Evolutionary conservation across 2,888 invertebrate genomes (phyloP), one percentile per base, ranked within the genome.

Genomic region (Osmoderma eremita): DNA sequence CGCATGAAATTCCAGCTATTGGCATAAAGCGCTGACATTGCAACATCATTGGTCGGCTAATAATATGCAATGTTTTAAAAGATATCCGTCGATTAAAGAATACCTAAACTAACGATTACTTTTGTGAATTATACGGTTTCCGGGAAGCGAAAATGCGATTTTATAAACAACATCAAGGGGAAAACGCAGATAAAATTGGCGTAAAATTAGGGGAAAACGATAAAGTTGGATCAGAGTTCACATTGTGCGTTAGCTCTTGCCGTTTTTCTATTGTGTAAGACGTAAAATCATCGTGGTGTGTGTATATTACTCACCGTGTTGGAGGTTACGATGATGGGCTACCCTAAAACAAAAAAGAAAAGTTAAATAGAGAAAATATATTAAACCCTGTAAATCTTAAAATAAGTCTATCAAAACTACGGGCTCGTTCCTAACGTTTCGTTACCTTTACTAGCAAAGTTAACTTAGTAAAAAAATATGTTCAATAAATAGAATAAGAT

Each of bases 1-100:
- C 30, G 30, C 30, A 45, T 45, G 17, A 20, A 58, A 61, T 61
- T 61, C 58, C 42, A 30, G 58, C 45, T 45, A 61, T 61, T 61
- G 58, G 30, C 58, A 61, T 61, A 36, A 61, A 61, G 30, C 10
- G 45, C 58, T 61, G 15, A 24, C 24, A 61, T 61, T 45, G 58
- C 58, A 45, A 45, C 30, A 61, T 30, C 30, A 30, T 61, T 30
- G 58, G 30, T 4, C 58, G 45, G 45, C 45, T 18, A 61, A 45
- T 42, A 41, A 42, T 61, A 61, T 3, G 42, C 48, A 30, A 22
- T 42, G 42, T 36, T 53, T 58, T 45, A 54, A 54, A 54, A 17
- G 8, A 30, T 8, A 30, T 30, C 30, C 8, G 30, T 1, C 30
- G 30, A 30, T 45, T 45, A 58, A 45, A 42, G 30, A 30, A 58